Conservation (phyloP, 2,113 vertebrate species). For the Catagonus wagneri region DNA sequence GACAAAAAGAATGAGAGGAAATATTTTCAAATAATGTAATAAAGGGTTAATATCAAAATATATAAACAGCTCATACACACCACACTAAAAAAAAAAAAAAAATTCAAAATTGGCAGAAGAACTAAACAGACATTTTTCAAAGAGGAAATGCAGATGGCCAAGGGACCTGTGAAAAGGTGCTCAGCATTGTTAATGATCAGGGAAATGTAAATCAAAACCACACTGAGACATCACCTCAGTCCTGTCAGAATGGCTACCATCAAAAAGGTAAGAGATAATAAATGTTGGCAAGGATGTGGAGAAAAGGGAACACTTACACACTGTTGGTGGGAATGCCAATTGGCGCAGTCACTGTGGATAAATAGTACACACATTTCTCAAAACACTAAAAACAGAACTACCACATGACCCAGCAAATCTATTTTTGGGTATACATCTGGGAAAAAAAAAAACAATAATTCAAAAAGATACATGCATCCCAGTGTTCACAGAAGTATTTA, state of each 20-base stretch:
- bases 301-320: not conserved
- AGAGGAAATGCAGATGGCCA: not conserved
- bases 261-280: not conserved
- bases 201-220: not conserved
- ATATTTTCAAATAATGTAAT: not conserved
- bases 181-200: not conserved
- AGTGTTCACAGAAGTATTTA: not conserved
- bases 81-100: not conserved
- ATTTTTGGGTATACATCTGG: not conserved
- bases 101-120: not conserved
- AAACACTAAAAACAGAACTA: not conserved
- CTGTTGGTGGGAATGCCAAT: not conserved
- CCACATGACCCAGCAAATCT: not conserved
- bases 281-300: not conserved
- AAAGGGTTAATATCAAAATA: not conserved
- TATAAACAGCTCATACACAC: not conserved
- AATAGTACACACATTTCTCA: not conserved
- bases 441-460: not conserved
- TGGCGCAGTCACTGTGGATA: not conserved
- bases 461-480: not conserved
- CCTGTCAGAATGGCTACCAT: not conserved
- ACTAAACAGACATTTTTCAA: not conserved
- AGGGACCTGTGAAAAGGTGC: not conserved
- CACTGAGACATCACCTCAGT: not conserved
- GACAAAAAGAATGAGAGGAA: not conserved